Conservation (phyloP, 2,113 vertebrate genomes). For the Choloepus hoffmanni region DNA sequence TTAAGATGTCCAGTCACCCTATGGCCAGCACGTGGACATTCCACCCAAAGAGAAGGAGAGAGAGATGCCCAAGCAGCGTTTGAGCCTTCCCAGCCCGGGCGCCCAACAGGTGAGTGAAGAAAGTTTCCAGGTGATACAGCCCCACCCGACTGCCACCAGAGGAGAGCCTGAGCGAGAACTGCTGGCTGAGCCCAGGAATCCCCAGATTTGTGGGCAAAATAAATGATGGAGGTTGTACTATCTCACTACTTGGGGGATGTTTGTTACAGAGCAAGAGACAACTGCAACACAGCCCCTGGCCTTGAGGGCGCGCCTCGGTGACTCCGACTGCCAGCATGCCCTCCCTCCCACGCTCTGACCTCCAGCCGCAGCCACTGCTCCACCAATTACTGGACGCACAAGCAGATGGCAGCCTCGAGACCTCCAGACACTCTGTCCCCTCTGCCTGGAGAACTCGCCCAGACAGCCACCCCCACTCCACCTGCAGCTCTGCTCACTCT, state of each 20-base stretch:
- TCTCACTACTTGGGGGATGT: fast-evolving
- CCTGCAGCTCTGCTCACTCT: too few relatives aligned
- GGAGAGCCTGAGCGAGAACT: not conserved
- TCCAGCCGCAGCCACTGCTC: too few relatives aligned
- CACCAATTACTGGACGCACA: too few relatives aligned
- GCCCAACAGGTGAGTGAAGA: too few relatives aligned
- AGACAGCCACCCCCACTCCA: too few relatives aligned
- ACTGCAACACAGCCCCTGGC: fast-evolving
- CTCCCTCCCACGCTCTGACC: too few relatives aligned
- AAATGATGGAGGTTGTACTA: fast-evolving
- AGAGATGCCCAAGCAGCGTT: not conserved
- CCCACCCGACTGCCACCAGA: fast-evolving
- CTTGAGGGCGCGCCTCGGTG: not conserved
- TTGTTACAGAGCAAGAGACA: not conserved
- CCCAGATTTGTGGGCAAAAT: not conserved
- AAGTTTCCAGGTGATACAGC: fast-evolving
- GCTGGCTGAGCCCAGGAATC: not conserved
- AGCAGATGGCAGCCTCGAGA: too few relatives aligned
- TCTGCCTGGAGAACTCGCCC: too few relatives aligned
- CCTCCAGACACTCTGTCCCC: too few relatives aligned
- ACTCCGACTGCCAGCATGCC: too few relatives aligned
- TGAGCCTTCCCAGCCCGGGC: not conserved
- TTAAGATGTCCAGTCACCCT: not conserved
- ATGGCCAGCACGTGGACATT: not conserved
- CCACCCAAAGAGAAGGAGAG: not conserved